phyloP scores from a whole-genome alignment of 1,140 invertebrate genomes.

The Forficula auricularia region DNA sequence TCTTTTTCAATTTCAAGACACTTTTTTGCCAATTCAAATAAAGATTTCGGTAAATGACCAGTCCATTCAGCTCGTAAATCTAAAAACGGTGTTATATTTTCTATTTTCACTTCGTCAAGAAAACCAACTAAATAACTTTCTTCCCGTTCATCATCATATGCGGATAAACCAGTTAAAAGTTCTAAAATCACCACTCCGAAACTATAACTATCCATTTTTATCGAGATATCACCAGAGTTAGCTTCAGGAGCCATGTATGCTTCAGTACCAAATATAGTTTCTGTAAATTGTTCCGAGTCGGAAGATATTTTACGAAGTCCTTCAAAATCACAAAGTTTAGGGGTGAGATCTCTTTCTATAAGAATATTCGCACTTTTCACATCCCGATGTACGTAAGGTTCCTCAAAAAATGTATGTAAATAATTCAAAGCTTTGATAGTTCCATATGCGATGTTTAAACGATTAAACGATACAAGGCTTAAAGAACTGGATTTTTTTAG shows the following conservation, averaged over 20 bases:
- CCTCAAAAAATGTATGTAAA: constrained; percentile 35
- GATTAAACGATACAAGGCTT: constrained; percentile 27
- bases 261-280: constrained; percentile 42
- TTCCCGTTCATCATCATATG: constrained; percentile 34
- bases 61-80: too few relatives aligned
- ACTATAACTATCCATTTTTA: constrained; percentile 57
- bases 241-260: constrained; percentile 64
- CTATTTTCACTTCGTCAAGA: too few relatives aligned
- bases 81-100: too few relatives aligned
- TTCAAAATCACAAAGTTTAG: constrained; percentile 62
- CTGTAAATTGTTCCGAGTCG: constrained; percentile 21
- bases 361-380: constrained; percentile 62
- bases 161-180: constrained; percentile 43
- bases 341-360: constrained; percentile 36
- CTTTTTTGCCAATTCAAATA: too few relatives aligned
- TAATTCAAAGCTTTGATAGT: constrained; percentile 41
- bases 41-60: too few relatives aligned
- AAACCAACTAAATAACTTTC: constrained; percentile 29
- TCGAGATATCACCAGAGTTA: constrained; percentile 45
- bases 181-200: constrained; percentile 48
- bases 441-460: constrained; percentile 39
- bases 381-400: constrained; percentile 50
- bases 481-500: constrained; percentile 18
- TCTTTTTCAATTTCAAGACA: too few relatives aligned
- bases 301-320: neutral